Percentiles rank a stretch among this genome's conserved stretches.
phyloP scores from a whole-genome alignment of 1,140 invertebrate genomes.

The Brachionus angularis region DNA sequence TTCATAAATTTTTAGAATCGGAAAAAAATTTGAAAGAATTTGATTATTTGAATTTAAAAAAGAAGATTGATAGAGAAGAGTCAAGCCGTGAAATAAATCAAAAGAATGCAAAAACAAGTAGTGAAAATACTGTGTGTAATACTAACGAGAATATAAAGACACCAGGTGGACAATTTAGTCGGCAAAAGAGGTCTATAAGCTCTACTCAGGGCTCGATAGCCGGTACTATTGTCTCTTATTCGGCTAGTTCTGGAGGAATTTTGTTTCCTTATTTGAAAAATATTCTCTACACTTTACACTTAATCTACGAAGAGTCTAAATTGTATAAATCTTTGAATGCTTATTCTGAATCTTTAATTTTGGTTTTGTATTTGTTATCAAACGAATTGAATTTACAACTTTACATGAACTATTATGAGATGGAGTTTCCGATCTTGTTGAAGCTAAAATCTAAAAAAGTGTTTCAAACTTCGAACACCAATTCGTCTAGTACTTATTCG shows the following conservation, averaged over 20 bases:
- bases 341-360: neutral
- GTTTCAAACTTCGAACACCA: too few relatives aligned
- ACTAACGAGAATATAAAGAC: neutral
- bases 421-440: neutral
- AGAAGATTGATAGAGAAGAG: neutral
- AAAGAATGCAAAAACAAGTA: neutral
- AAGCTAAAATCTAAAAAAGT: neutral
- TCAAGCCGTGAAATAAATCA: neutral
- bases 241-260: slow-evolving; percentile 10
- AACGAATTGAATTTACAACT: neutral
- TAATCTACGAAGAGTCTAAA: slow-evolving; percentile 30
- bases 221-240: neutral
- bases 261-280: slow-evolving; percentile 23
- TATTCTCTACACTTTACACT: slow-evolving; percentile 21
- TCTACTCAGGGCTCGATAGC: neutral
- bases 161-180: neutral
- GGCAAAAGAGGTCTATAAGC: slow-evolving; percentile 18
- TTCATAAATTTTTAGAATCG: slow-evolving; percentile 14
- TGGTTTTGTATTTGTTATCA: slow-evolving; percentile 14
- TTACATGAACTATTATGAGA: slow-evolving; percentile 40
- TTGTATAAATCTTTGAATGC: slow-evolving; percentile 1
- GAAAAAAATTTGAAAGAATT: slow-evolving; percentile 41
- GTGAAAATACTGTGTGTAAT: too few relatives aligned
- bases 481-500: too few relatives aligned
- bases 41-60: neutral